Conservation (phyloP, 2,888 invertebrate species). For the Leptarthrus brevirostris region DNA sequence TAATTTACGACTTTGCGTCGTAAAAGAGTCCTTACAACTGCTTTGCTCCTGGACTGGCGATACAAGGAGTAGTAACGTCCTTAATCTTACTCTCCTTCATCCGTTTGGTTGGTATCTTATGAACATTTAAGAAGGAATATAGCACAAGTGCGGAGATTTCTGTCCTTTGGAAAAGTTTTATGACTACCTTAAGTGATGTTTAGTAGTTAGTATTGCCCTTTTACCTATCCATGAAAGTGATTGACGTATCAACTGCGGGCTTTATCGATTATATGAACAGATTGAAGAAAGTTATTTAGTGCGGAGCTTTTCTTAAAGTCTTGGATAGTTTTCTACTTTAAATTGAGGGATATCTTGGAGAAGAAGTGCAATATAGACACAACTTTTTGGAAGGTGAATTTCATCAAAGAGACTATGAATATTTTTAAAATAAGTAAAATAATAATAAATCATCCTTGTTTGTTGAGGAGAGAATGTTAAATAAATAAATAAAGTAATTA, state of each 20-base stretch:
- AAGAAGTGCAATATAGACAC: too few relatives aligned
- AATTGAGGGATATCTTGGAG: too few relatives aligned
- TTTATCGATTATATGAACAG: neutral
- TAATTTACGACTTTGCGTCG: slow-evolving; percentile 35
- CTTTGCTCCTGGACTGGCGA: neutral
- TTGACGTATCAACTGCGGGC: neutral
- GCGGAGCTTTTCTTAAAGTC: too few relatives aligned
- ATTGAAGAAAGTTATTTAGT: too few relatives aligned
- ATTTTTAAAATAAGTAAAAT: too few relatives aligned
- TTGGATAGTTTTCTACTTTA: too few relatives aligned
- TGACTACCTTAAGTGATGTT: slow-evolving; percentile 44
- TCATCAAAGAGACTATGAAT: too few relatives aligned
- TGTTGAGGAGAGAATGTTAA: too few relatives aligned
- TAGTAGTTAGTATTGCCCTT: neutral
- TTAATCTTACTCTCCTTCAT: neutral
- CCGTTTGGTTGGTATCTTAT: slow-evolving; percentile 19
- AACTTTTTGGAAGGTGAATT: too few relatives aligned
- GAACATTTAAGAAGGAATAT: slow-evolving; percentile 40
- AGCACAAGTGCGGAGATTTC: slow-evolving; percentile 42
- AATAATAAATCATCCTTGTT: too few relatives aligned
- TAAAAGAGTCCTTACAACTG: slow-evolving; percentile 3
- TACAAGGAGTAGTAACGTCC: neutral
- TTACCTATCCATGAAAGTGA: slow-evolving; percentile 37
- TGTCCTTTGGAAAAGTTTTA: slow-evolving; percentile 51
- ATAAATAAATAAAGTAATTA: too few relatives aligned